phyloP scores from a whole-genome alignment of 2,797 vertebrate genomes.

The Bovichtus diacanthus region DNA sequence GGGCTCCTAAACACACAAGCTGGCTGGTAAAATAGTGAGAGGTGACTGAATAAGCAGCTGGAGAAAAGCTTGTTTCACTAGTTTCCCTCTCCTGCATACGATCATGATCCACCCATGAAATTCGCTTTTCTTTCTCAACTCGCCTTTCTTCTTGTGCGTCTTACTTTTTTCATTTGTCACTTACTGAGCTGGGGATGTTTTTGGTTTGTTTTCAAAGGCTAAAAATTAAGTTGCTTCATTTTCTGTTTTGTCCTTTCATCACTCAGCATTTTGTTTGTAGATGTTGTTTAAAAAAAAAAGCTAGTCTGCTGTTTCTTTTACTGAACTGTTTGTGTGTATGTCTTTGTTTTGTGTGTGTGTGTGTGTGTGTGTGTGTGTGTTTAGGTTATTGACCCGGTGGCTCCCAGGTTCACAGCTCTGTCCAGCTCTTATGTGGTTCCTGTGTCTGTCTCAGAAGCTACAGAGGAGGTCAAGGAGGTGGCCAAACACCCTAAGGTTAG shows the following conservation, averaged over 20 bases:
- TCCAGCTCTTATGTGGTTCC: constrained; percentile 89
- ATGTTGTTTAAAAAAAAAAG: neutral
- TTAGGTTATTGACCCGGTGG: constrained; percentile 96
- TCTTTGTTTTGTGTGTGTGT: constrained; percentile 1
- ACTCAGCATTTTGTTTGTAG: constrained; percentile 20
- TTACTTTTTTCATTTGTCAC: constrained; percentile 8
- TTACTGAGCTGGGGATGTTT: constrained; percentile 8
- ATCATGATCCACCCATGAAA: constrained; percentile 7
- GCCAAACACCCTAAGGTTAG: constrained; percentile 97
- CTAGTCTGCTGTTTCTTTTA: neutral
- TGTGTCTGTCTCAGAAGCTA: constrained; percentile 89
- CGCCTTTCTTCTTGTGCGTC: neutral
- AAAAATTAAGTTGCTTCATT: constrained; percentile 34
- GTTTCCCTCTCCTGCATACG: constrained; percentile 2
- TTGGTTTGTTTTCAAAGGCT: constrained; percentile 12
- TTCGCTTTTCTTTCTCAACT: constrained; percentile 17
- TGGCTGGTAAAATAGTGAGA: constrained; percentile 62
- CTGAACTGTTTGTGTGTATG: constrained; percentile 31
- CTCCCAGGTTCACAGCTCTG: constrained; percentile 94
- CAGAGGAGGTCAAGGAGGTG: constrained; percentile 92
- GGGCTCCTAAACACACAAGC: neutral
- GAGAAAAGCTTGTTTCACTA: constrained; percentile 18
- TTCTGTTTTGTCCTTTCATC: constrained; percentile 53
- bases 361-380: constrained; percentile 38
- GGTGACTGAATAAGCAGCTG: constrained; percentile 30